Evolutionary conservation across 2,113 vertebrate genomes (phyloP), one percentile per base, ranked within the genome.

Genomic region (Tyrannus savana): DNA sequence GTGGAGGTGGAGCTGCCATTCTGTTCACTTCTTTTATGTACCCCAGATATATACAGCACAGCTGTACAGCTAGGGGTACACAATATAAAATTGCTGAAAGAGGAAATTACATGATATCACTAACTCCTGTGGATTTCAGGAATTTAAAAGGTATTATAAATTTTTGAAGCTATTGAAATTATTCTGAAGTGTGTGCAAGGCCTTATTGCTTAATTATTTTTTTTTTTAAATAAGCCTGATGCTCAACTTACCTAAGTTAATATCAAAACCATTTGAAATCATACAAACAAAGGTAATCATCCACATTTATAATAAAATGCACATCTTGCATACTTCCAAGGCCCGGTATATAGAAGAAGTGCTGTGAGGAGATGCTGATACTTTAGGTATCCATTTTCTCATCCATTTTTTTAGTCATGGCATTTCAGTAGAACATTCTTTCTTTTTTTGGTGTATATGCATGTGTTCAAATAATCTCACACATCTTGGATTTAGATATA

Each of bases 161-260:
- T 52, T 78, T 83, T 31, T 81, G 7, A 69, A 69, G 8, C 3
- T 52, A 31, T 4, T 76, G 19, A 73, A 84, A 84, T 63, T 47
- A 24, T 62, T 81, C 39, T 59, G 7, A 73, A 76, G 10, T 18
- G 3, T 44, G 3, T 39, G 23, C 12, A 69, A 74, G 14, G 8
- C 28, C 87, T 72, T 60, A 46, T 28, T 71, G 3, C 6, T 60
- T 53, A 68, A 67, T 37, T 64, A 17, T 27, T 42, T 67, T 46
- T 22, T 78, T 80, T 46, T 8, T 41, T 18, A 55, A 59, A 52
- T 27, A 23, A 14, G 19, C 44, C 17, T 82, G 19, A 67, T 50
- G 12, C 1, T 59, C 6, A 75, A 3, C 13, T 59, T 63, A 31
- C 0, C 1, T 23, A 42, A 60, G 7, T n/a, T 31, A 42, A 37